Evolutionary conservation across 2,797 vertebrate species (phyloP), one percentile per base, ranked within the genome.

Genomic region (Alca torda): DNA sequence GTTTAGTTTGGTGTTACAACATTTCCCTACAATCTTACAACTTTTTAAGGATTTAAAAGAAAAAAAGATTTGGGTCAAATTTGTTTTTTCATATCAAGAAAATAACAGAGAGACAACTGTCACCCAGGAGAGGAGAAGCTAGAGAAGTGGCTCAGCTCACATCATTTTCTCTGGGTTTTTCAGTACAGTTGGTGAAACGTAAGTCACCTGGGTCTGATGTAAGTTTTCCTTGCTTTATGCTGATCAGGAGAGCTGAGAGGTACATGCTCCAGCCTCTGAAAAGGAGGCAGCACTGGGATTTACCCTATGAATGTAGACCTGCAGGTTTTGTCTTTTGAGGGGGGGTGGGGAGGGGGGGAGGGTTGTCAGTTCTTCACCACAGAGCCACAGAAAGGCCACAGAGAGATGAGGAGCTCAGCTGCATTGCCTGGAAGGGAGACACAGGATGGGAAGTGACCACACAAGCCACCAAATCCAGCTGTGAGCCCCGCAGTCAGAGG

Each of bases 181-280:
- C 64, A 63, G 24, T 3, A 15, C 0, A 1, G 31, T 1, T 67
- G 76, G 33, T 90, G 68, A 93, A 67, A 35, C 1, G 0, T n/a
- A 17, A 87, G 51, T 33, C 88, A 82, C 76, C 53, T 56, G 76
- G 43, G 33, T 17, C 64, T 88, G 43, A 35, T 26, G 21, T 14
- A 84, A 56, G n/a, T 64, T 68, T 19, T 89, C 37, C 54, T 75
- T 48, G 77, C 74, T 73, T 0, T 0, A 2, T 30, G 77, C 6
- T 56, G 65, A 53, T 17, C 39, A 61, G 59, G 37, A 79, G 18
- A 61, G 46, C 63, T 64, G 53, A 77, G 82, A 79, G 60, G 43
- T n/a, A 43, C 33, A 3, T 13, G 37, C 50, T 84, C 13, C 43
- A 64, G 7, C 10, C 10, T 51, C 8, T 1, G 0, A n/a, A 20